phyloP scores from a whole-genome alignment of 2,797 vertebrate genomes.

The Muscicapa striata region DNA sequence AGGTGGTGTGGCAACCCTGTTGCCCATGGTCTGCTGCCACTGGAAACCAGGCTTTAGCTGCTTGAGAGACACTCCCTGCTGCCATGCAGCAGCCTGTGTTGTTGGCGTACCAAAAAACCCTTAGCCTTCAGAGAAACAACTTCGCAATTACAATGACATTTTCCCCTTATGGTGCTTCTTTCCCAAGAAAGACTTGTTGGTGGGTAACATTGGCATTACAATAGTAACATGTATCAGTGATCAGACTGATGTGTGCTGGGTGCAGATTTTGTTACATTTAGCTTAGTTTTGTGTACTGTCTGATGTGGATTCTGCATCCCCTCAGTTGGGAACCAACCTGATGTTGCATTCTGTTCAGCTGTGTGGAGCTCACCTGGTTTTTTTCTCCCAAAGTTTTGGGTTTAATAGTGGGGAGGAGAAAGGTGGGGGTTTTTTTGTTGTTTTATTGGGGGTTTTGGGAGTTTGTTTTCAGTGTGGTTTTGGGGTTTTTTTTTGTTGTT shows the following conservation, averaged over 20 bases:
- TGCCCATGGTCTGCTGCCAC: neutral
- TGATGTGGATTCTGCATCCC: neutral
- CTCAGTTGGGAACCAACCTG: neutral
- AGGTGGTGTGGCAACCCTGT: neutral
- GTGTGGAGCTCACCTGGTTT: fast-evolving
- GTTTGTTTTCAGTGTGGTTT: neutral
- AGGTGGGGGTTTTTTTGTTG: neutral
- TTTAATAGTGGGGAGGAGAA: neutral
- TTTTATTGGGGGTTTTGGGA: too few species aligned
- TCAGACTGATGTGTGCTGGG: neutral
- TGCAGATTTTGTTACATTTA: neutral
- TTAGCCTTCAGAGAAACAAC: neutral
- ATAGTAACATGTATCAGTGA: neutral
- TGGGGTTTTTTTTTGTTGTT: too few species aligned
- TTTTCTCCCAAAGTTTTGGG: neutral
- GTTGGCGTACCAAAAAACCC: neutral
- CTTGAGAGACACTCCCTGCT: neutral
- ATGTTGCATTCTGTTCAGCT: neutral
- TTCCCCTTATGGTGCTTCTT: neutral
- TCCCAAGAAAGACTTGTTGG: neutral
- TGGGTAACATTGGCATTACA: neutral
- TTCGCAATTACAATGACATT: neutral
- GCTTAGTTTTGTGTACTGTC: neutral
- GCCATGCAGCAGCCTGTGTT: neutral
- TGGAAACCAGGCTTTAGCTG: neutral